Base-by-base conservation (phyloP, 37 sponge, comb jelly and placozoan species). In the Halichondria panicea region DNA sequence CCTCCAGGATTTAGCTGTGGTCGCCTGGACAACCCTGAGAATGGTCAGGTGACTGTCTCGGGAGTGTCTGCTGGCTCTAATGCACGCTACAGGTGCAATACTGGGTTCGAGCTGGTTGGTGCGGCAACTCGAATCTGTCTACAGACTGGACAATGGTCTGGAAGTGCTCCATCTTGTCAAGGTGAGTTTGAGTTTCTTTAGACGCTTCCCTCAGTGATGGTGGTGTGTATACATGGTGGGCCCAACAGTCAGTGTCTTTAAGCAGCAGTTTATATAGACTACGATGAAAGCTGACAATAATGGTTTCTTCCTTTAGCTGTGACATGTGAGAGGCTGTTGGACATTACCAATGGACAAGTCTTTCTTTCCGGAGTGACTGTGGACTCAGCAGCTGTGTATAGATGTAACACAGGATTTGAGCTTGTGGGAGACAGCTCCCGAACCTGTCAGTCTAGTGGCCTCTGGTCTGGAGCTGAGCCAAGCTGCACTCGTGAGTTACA, bases 341-440 rank as follows among this genome's bases (percentile, higher is more conserved):
- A 19, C 35, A 57, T 68, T 42, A 6, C 25, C 43, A 77, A 78
- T 63, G 79, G 85, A 1, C 30, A 27, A 8, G 54, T 60, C 1
- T 1, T 21, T n/a, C 5, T 24, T 36, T 45, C 48, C 30, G 41
- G 38, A 6, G 15, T 4, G 9, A 64, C 38, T 18, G 62, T 75
- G 12, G 77, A 71, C 45, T 80, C 76, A 0, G 45, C 45, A 28
- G 86, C 74, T 0, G 36, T 12, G 44, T 87, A 87, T 63, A 74
- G 55, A 32, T 87, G 87, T 43, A 58, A 74, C 59, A 6, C 24
- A 3, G 87, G 87, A 0, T 80, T 42, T 48, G 38, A 0, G 0
- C 54, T 87, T 11, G 75, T 79, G 25, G 87, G 87, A 12, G 21
- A 1, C 0, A 2, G 19, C 33, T 57, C 13, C 2, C 52, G 87